Percentiles rank a stretch among this genome's conserved stretches.
Evolutionary conservation across 30 jellyfish, hydroid and myxozoan species (phyloP).

Genomic region (Hydractinia symbiolongicarpus): DNA sequence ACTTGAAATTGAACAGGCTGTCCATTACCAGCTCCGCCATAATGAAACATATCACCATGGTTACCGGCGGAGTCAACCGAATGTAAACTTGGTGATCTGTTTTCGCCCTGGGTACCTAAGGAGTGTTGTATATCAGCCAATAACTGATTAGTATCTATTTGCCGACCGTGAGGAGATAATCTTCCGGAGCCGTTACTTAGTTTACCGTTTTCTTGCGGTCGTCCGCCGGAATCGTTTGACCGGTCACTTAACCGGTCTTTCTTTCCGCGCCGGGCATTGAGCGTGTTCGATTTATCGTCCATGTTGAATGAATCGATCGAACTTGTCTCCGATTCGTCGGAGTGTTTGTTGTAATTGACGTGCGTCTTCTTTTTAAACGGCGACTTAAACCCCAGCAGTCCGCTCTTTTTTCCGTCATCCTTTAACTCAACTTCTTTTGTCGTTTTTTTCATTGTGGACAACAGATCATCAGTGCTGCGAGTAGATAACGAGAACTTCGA

Average conservation of each 20-base stretch:
- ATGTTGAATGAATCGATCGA: conserved; percentile 33
- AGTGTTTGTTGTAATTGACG: conserved; percentile 20
- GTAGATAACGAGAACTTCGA: conserved; percentile 24
- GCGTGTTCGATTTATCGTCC: conserved; percentile 21
- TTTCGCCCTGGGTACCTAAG: not conserved
- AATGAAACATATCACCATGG: not conserved
- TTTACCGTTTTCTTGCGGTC: not conserved
- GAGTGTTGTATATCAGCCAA: conserved; percentile 22
- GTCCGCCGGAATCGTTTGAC: conserved; percentile 22
- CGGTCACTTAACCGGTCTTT: conserved; percentile 32
- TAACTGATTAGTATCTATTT: conserved; percentile 10
- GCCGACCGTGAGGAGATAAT: not conserved
- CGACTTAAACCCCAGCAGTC: conserved; percentile 36
- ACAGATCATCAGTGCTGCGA: conserved; percentile 28
- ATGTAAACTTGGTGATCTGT: conserved; percentile 7
- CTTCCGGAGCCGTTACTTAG: not conserved
- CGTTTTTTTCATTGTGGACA: not conserved
- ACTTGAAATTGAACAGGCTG: conserved; percentile 46
- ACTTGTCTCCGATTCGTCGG: conserved; percentile 48
- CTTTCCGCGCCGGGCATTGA: conserved; percentile 29
- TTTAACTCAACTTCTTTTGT: conserved; percentile 16
- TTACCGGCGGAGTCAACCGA: conserved; percentile 3
- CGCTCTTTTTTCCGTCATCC: conserved; percentile 34
- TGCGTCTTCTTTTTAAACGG: conserved; percentile 33
- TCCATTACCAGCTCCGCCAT: not conserved